Evolutionary conservation across 1,140 invertebrate genomes (phyloP).

Genomic region (Pogonus chalceus): DNA sequence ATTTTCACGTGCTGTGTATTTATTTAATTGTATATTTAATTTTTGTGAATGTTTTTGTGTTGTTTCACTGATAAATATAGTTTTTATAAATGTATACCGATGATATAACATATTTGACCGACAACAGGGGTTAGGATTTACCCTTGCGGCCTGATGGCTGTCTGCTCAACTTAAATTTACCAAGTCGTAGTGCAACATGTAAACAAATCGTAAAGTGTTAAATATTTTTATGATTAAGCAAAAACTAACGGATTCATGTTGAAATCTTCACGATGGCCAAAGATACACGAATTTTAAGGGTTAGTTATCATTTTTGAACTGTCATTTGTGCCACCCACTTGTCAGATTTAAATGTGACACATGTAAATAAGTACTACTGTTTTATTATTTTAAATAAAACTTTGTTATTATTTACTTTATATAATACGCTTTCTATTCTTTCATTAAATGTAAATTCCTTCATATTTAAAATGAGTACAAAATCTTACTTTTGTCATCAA

Average conservation of each 20-base stretch:
- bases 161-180: slow-evolving; percentile 17
- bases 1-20: slow-evolving; percentile 17
- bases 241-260: neutral
- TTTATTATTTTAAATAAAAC: neutral
- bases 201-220: slow-evolving; percentile 19
- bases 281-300: neutral
- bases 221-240: slow-evolving; percentile 10
- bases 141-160: slow-evolving; percentile 28
- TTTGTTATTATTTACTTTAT: no score
- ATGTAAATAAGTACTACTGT: neutral
- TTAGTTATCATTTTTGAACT: slow-evolving; percentile 10
- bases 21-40: neutral
- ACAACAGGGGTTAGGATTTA: slow-evolving; percentile 30
- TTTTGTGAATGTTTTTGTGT: neutral
- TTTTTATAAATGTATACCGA: neutral
- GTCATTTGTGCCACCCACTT: slow-evolving; percentile 22
- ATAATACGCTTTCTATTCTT: no score
- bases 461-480: no score
- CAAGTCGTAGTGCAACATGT: slow-evolving; percentile 14
- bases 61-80: neutral
- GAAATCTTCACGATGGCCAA: neutral
- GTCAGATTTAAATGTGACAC: slow-evolving; percentile 17
- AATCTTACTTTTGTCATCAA: no score
- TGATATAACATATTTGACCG: slow-evolving; percentile 14
- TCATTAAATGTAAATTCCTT: no score